A percentile compares a stretch with the other conserved stretches of the same genome.
These are phyloP conservation scores for Clostera curtula DNA, from an alignment of 2,888 invertebrate species.

Conservation along the genomic window DNA sequence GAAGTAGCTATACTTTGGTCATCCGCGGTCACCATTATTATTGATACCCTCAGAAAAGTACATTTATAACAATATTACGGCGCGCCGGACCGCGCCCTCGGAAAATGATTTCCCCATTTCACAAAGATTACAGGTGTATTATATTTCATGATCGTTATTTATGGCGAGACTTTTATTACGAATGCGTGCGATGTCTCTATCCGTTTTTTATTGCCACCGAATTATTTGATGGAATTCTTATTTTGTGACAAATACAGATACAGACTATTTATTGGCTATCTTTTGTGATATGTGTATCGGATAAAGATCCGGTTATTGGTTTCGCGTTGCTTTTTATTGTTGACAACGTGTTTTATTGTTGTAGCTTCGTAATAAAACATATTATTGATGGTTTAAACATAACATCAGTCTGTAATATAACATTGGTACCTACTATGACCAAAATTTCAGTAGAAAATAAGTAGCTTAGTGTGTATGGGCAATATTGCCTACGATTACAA, in stretches of 20 bases:
- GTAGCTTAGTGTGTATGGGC: no score
- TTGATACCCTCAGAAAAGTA: slow-evolving; percentile 69
- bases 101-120: slow-evolving; percentile 75
- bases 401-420: no score
- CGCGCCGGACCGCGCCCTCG: slow-evolving; percentile 71
- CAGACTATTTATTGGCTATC: slow-evolving; percentile 48
- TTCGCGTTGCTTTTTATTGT: slow-evolving; percentile 30
- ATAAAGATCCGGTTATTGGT: slow-evolving; percentile 39
- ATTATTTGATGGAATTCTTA: slow-evolving; percentile 67
- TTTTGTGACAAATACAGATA: slow-evolving; percentile 57
- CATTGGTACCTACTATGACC: no score
- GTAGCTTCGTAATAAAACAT: slow-evolving; percentile 24
- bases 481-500: no score
- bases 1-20: no score
- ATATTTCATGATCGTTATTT: slow-evolving; percentile 75
- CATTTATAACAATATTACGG: slow-evolving; percentile 74
- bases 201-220: slow-evolving; percentile 65
- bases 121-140: slow-evolving; percentile 75
- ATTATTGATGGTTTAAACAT: no score
- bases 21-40: slow-evolving; percentile 64
- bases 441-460: no score
- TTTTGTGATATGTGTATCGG: slow-evolving; percentile 42
- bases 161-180: slow-evolving; percentile 73
- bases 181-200: slow-evolving; percentile 75
- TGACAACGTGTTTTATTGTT: slow-evolving; percentile 27